Percentiles rank a stretch among this genome's conserved stretches.
Evolutionary conservation across 1,140 invertebrate genomes (phyloP).

Genomic region (Sycophaga agraensis): DNA sequence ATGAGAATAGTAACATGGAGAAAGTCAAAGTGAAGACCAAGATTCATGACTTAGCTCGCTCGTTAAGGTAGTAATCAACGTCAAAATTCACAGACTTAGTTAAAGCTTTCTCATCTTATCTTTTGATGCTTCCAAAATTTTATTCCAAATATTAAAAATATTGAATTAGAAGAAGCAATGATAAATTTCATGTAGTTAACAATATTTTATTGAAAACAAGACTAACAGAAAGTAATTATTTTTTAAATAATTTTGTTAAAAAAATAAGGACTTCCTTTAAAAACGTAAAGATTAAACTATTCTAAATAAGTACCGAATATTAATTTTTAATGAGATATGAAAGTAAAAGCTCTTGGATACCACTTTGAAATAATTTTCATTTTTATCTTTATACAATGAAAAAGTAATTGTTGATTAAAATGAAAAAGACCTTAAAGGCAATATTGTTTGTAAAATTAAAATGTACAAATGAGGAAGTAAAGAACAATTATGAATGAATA

Average conservation of each 20-base stretch:
- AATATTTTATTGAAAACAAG: too few species aligned
- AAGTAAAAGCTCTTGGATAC: neutral
- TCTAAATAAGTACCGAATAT: neutral
- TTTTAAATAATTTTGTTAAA: too few species aligned
- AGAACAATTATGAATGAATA: neutral
- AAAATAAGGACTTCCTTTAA: too few species aligned
- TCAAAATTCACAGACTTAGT: conserved; percentile 3
- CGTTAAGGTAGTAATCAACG: conserved; percentile 21
- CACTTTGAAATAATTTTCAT: neutral
- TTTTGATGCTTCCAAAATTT: too few species aligned
- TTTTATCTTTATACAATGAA: conserved; percentile 1
- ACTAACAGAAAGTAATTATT: too few species aligned
- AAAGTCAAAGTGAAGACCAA: conserved; percentile 2
- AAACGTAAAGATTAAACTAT: too few species aligned
- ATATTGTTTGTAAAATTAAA: neutral
- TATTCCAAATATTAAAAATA: too few species aligned
- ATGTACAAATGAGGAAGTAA: neutral
- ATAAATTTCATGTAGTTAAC: too few species aligned
- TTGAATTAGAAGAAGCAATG: too few species aligned
- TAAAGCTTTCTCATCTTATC: too few species aligned
- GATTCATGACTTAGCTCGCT: conserved; percentile 15
- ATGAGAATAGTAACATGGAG: conserved; percentile 9
- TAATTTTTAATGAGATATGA: conserved; percentile 1
- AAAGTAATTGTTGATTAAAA: conserved; percentile 4
- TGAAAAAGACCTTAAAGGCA: neutral